phyloP scores from a whole-genome alignment of 2,888 invertebrate genomes.

The Malacosoma neustria region DNA sequence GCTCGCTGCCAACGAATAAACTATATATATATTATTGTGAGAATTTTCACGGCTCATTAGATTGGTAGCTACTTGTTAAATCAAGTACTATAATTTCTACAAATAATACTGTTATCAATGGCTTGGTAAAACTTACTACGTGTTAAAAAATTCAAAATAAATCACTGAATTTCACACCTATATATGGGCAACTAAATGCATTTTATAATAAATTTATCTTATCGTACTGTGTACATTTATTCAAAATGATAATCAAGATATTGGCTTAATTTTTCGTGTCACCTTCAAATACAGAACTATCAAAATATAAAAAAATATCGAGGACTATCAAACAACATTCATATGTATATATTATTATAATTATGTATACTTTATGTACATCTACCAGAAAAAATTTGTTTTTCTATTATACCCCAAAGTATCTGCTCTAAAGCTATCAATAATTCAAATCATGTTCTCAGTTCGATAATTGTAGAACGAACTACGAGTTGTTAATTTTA shows the following conservation, averaged over 20 bases:
- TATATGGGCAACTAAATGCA: conserved; percentile 67
- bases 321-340: conserved; percentile 74
- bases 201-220: conserved; percentile 49
- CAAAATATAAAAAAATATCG: conserved; percentile 77
- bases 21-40: conserved; percentile 1
- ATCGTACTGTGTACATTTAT: conserved; percentile 57
- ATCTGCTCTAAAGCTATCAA: conserved; percentile 63
- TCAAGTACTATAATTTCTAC: conserved; percentile 60
- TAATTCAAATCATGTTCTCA: conserved; percentile 50
- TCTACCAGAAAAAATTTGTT: conserved; percentile 69
- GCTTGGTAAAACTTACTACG: conserved; percentile 68
- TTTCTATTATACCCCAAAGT: conserved; percentile 59
- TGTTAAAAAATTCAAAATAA: conserved; percentile 33
- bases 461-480: conserved; percentile 56
- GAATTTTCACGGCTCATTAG: conserved; percentile 42
- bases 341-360: conserved; percentile 66
- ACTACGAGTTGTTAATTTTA: conserved; percentile 35
- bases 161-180: conserved; percentile 40
- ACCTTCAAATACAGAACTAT: conserved; percentile 72
- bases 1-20: conserved; percentile 11
- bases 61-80: conserved; percentile 63
- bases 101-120: conserved; percentile 75
- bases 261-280: conserved; percentile 68
- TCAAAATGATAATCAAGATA: conserved; percentile 68
- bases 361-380: conserved; percentile 65